Base-by-base conservation (phyloP, 23 tunicate genomes). In the Styela plicata region DNA sequence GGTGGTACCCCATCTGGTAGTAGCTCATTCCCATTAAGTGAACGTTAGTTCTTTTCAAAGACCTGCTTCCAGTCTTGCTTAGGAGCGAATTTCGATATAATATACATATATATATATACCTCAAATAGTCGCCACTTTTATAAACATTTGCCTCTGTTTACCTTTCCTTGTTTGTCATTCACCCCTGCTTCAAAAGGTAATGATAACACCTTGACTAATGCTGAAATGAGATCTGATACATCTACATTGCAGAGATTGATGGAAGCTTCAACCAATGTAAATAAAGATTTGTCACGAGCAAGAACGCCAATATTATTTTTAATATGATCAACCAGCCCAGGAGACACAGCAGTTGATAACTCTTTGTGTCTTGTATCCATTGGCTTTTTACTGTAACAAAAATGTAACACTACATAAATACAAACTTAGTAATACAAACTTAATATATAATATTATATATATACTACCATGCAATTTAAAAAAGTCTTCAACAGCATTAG, bases 361-460 rank as follows among this genome's bases (percentile, higher is more conserved):
- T 93, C 98, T 29, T 52, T 44, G 30, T 89, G 89, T 30, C 98
- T 66, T 63, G 52, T 79, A 5, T 84, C 93, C 93, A 88, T 74
- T 31, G 89, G 83, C 69, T 93, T 93, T 73, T 93, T 93, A 68
- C 98, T 93, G 79, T 34, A 53, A 34, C n/a, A 33, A 24, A 57
- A 63, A 28, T 2, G n/a, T n/a, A n/a, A n/a, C n/a, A n/a, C n/a
- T 70, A 5, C 30, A 22, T 28, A 18, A 24, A 30, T 25, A 30
- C 16, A 28, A 17, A 18, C 21, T 61, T 61, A 61, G 19, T 19
- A 19, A 61, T 21, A 19, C 21, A 21, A 18, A 61, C 19, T 19
- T 18, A 18, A 21, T 18, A 61, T 21, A 18, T 18, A 21, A 18
- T 61, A 18, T 21, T 61, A 18, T 61, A 19, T 61, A n/a, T n/a